A percentile compares a stretch with the other conserved stretches of the same genome.
phyloP scores from a whole-genome alignment of 2,888 invertebrate species.

The Tholera decimalis region DNA sequence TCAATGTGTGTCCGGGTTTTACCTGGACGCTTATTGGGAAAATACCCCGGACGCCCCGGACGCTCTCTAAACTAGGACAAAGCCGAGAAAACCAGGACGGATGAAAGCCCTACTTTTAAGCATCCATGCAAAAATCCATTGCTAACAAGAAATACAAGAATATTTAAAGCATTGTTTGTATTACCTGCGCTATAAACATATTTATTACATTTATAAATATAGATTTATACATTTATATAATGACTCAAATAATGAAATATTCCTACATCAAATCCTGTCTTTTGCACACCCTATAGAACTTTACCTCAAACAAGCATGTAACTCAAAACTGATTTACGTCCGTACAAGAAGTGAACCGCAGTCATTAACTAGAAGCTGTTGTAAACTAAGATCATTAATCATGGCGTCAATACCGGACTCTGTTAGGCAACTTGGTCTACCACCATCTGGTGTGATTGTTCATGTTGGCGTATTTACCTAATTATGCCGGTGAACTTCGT shows the following conservation, averaged over 20 bases:
- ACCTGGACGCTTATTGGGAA: too few relatives aligned
- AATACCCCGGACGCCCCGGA: too few relatives aligned
- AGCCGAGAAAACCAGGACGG: too few relatives aligned
- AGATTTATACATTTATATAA: too few relatives aligned
- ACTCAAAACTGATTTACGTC: slow-evolving; percentile 10
- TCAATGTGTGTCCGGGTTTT: too few relatives aligned
- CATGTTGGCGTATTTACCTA: slow-evolving; percentile 4
- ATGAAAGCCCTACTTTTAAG: too few relatives aligned
- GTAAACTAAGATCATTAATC: slow-evolving; percentile 44
- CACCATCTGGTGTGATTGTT: slow-evolving; percentile 30
- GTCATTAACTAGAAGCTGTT: slow-evolving; percentile 37
- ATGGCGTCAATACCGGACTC: slow-evolving; percentile 40
- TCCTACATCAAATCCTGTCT: not conserved
- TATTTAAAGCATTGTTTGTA: not conserved
- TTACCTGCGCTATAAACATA: not conserved
- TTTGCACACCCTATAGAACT: not conserved
- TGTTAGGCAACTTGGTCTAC: slow-evolving; percentile 26
- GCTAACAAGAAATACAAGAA: too few relatives aligned
- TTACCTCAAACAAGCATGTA: slow-evolving; percentile 3
- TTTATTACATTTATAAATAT: too few relatives aligned
- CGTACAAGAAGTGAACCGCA: slow-evolving; percentile 32
- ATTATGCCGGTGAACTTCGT: too few relatives aligned
- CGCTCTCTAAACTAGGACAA: too few relatives aligned
- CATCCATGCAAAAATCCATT: too few relatives aligned
- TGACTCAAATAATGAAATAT: not conserved